These are phyloP conservation scores for Pseudorectes ferrugineus DNA, from an alignment of 2,113 vertebrate genomes.

Conservation along the genomic window DNA sequence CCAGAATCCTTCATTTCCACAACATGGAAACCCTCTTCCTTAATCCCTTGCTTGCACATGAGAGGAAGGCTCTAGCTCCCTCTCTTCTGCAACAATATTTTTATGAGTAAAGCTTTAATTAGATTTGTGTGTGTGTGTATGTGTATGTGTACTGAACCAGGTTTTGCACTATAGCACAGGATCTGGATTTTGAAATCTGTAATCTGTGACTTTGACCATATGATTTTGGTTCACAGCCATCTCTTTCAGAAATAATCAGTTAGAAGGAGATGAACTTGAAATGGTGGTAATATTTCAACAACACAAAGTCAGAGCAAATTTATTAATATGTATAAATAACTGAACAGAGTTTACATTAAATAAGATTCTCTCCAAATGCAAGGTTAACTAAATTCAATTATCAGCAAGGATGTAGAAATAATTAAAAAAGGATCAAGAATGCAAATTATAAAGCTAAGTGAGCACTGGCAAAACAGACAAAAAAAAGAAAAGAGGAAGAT, in stretches of 20 bases:
- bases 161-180: not conserved
- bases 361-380: not conserved
- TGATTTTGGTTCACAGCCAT: not conserved
- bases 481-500: not conserved
- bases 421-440: not conserved
- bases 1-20: not conserved
- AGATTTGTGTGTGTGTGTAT: not conserved
- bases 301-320: not conserved
- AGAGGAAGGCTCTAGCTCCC: not conserved
- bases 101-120: not conserved
- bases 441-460: not conserved
- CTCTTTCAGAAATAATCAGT: not conserved
- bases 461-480: not conserved
- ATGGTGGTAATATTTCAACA: not conserved
- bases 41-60: not conserved
- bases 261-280: not conserved
- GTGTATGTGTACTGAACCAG: not conserved
- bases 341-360: not conserved
- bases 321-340: constrained; percentile 14
- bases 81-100: not conserved
- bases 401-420: not conserved
- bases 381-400: not conserved
- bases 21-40: not conserved
- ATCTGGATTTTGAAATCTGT: not conserved
- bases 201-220: not conserved